Evolutionary conservation across 2,113 vertebrate species (phyloP), one percentile per base, ranked within the genome.

Genomic region (Orthonyx spaldingii): DNA sequence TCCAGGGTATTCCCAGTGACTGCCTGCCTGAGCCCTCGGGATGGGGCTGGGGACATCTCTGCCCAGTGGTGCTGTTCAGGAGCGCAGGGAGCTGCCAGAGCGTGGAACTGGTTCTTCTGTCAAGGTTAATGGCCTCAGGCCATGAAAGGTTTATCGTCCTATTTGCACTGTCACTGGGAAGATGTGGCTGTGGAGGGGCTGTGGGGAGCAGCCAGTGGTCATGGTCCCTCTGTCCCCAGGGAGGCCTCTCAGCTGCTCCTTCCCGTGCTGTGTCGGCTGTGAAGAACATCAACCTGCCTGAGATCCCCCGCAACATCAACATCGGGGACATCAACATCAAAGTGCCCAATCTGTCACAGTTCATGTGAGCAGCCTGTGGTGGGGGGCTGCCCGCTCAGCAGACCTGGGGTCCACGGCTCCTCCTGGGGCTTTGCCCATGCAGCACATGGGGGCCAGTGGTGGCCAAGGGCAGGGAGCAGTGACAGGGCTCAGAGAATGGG

Each of bases 301-400:
- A 99, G 96, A 99, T 99, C 57, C 99, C 99, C 11, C 98, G 99
- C 49, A 99, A 99, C 97, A 99, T 99, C 98, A 99, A 99, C 98
- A 99, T 99, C 2, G 99, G 99, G 7, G 99, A 99, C 96, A 98
- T 99, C 97, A 99, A 99, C 96, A 99, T 99, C 97, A 99, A 99
- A 98, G 99, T 99, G 89, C 99, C 99, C 92, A 99, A 98, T 93
- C 98, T 99, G 87, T 99, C 99, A 2, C 99, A 99, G 61, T 99
- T 99, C 96, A 98, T 98, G 91, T 98, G 97, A 98, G 80, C 46
- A 13, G 60, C 65, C 33, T 6, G 4, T 59, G 68, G 27, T 7
- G 13, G n/a, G 72, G 76, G 47, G 46, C 61, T 66, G 61, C 52
- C 44, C 0, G 20, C 61, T 30, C 1, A 7, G 61, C 78, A 61